Evolutionary conservation across 2,797 vertebrate species (phyloP), one percentile per base, ranked within the genome.

Genomic region (Coreius guichenoti): DNA sequence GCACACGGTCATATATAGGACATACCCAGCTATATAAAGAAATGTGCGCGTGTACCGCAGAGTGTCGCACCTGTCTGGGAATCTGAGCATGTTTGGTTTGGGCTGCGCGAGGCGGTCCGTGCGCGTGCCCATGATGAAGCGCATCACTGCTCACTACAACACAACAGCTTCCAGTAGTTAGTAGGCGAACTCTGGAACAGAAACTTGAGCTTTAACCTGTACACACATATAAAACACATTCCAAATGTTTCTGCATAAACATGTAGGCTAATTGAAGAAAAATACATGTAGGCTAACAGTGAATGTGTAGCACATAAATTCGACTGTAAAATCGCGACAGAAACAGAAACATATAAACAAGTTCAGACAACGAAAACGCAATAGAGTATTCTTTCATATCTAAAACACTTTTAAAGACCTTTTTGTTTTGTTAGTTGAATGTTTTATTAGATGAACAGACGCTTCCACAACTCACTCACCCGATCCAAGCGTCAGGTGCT

Each of bases 31-130:
- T 79, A 63, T 3, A 45, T 43, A 2, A 63, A 5, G n/a, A 3
- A 13, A 19, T 45, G 54, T 47, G n/a, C 3, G 5, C 7, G 23
- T 58, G 70, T 31, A 16, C 29, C 63, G 14, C 63, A 17, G 51
- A 51, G 69, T 0, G 14, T 1, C 83, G 16, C 90, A 95, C 95
- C 94, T 91, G 92, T 95, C 92, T 7, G 93, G 92, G 84, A 89
- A 85, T 88, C 84, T 86, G 63, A 94, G 92, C 26, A 81, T 76
- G 90, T 91, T 88, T 12, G 90, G 90, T 91, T 93, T 95, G 74
- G 93, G 92, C 45, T 47, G 90, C 65, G 94, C 91, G 0, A 94
- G 93, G 56, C 33, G 88, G 39, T 94, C 90, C 0, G 80, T 92
- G 73, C 86, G 88, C 29, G 91, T 86, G 79, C 90, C 89, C 95